A percentile compares a stretch with the other conserved stretches of the same genome.
Evolutionary conservation across 2,888 invertebrate genomes (phyloP).

Genomic region (Lasiommata megera): DNA sequence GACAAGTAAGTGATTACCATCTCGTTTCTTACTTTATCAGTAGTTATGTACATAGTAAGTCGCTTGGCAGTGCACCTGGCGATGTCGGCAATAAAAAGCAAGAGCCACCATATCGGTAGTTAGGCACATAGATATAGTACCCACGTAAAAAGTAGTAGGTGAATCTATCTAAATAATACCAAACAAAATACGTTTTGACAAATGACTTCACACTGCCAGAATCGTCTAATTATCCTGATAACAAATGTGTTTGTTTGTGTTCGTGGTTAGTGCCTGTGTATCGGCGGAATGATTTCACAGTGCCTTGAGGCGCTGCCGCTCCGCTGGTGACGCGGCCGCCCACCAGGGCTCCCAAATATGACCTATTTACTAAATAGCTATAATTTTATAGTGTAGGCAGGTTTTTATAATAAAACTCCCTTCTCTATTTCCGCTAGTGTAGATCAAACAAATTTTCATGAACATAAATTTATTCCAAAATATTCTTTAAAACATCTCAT

Average conservation of each 20-base stretch:
- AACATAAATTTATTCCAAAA: no score
- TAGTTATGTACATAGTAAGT: no score
- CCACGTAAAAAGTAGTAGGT: background rate
- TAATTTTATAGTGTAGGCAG: background rate
- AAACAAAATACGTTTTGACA: background rate
- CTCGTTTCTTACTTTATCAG: no score
- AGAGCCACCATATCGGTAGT: no score
- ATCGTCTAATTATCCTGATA: conserved; percentile 1
- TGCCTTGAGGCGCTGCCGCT: background rate
- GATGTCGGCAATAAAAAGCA: no score
- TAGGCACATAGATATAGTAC: no score
- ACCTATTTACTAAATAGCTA: conserved; percentile 12
- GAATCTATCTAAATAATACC: background rate
- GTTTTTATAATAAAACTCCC: no score
- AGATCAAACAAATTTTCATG: background rate
- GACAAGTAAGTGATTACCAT: no score
- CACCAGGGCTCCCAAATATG: conserved; percentile 5
- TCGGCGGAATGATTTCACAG: conserved; percentile 9
- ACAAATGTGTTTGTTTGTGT: background rate
- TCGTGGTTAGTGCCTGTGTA: background rate
- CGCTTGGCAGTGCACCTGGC: no score
- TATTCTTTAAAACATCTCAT: no score
- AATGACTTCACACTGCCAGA: background rate
- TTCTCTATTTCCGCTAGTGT: background rate
- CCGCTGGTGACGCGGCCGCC: background rate